These are phyloP conservation scores for Stenolophus ochropezus DNA, from an alignment of 2,888 invertebrate species.

Conservation along the genomic window DNA sequence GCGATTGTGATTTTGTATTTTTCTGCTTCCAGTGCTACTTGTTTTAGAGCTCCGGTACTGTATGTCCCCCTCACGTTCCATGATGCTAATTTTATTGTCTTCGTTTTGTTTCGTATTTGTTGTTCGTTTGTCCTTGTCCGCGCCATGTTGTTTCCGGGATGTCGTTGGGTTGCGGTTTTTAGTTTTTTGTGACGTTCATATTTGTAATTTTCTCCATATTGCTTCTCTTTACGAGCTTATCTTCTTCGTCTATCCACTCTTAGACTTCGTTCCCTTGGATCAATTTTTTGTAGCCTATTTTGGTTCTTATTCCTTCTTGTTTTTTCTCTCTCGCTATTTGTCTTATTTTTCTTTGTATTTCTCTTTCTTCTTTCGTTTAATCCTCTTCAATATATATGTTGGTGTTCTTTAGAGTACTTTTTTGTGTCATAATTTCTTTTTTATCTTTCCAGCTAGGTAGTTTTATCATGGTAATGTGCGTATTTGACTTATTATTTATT, in stretches of 20 bases:
- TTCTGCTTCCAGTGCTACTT: neutral
- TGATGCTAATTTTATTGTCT: neutral
- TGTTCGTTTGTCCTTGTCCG: no score
- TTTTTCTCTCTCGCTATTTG: constrained; percentile 43
- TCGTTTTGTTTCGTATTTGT: neutral
- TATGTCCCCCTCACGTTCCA: constrained; percentile 1
- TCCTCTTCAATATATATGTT: constrained; percentile 60
- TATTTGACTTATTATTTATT: no score
- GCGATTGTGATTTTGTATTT: neutral
- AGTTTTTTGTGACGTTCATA: neutral
- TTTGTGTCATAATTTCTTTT: constrained; percentile 51
- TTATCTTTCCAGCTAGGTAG: constrained; percentile 50
- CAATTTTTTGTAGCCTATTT: constrained; percentile 48
- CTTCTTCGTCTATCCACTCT: constrained; percentile 42
- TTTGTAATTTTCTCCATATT: no score
- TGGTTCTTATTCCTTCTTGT: constrained; percentile 51
- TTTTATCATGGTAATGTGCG: neutral
- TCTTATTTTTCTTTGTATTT: constrained; percentile 48
- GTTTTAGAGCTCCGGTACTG: neutral
- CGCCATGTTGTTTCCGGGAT: no score
- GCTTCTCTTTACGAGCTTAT: neutral
- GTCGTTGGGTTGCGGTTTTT: neutral
- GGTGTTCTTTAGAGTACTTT: constrained; percentile 9
- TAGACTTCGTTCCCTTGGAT: neutral
- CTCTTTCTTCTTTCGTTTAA: constrained; percentile 55